These are phyloP conservation scores for Macroteleia sp. DNA, from an alignment of 2,888 invertebrate species.

Conservation along the genomic window DNA sequence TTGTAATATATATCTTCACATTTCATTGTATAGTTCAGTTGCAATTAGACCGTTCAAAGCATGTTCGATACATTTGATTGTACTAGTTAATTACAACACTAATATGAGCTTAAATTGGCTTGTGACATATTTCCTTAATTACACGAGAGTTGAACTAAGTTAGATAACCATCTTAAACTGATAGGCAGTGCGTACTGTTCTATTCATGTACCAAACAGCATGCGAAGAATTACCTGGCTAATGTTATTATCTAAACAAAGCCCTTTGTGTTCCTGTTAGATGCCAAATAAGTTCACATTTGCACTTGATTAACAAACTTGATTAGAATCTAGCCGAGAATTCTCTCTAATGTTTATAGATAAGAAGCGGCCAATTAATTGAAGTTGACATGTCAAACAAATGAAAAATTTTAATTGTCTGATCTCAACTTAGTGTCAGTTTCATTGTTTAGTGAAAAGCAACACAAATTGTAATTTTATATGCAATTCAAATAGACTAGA, in stretches of 20 bases:
- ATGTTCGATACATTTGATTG: slow-evolving; percentile 8
- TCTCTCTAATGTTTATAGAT: slow-evolving; percentile 17
- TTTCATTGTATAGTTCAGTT: slow-evolving; percentile 1
- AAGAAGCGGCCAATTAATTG: slow-evolving; percentile 32
- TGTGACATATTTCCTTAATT: slow-evolving; percentile 52
- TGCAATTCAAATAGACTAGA: too few relatives aligned
- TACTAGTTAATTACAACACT: slow-evolving; percentile 6
- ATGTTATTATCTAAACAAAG: slow-evolving; percentile 47
- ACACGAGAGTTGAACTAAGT: slow-evolving; percentile 6
- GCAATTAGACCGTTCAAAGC: slow-evolving; percentile 10
- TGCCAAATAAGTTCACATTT: slow-evolving; percentile 46
- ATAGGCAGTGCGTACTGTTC: slow-evolving; percentile 13
- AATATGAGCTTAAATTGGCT: slow-evolving; percentile 27
- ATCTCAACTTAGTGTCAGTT: too few relatives aligned
- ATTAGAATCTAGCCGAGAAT: slow-evolving; percentile 34
- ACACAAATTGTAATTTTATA: too few relatives aligned
- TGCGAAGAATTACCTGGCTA: slow-evolving; percentile 23
- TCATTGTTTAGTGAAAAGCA: too few relatives aligned
- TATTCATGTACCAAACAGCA: slow-evolving; percentile 22
- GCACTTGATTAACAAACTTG: slow-evolving; percentile 53
- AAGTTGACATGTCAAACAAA: slow-evolving; percentile 7
- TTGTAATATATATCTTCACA: not conserved
- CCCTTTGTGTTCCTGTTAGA: slow-evolving; percentile 35
- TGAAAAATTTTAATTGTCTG: slow-evolving; percentile 16
- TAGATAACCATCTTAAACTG: slow-evolving; percentile 45